Conservation (phyloP, 1,140 invertebrate genomes). For the Stegodyphus dumicola region DNA sequence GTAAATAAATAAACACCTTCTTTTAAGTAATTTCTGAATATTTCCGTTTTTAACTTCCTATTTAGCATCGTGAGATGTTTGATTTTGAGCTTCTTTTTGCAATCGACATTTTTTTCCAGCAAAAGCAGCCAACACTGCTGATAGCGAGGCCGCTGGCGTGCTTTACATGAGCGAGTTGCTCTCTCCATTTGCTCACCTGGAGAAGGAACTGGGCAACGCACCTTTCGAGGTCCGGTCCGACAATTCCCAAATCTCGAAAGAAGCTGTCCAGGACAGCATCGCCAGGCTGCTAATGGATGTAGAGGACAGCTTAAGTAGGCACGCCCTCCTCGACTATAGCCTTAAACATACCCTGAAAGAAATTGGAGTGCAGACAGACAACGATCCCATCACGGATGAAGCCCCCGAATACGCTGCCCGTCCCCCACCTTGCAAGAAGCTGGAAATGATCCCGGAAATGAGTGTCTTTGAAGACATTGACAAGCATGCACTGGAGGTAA, state of each 20-base stretch:
- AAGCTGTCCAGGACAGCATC: conserved; percentile 40
- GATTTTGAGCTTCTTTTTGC: not conserved
- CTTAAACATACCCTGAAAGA: conserved; percentile 44
- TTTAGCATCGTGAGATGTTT: not conserved
- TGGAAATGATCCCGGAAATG: conserved; percentile 64
- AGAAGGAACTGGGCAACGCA: conserved; percentile 41
- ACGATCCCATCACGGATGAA: conserved; percentile 66
- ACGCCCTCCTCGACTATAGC: conserved; percentile 42
- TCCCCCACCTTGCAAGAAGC: conserved; percentile 65
- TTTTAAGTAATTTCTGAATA: too few relatives aligned
- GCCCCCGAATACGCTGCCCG: conserved; percentile 66
- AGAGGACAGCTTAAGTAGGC: conserved; percentile 35
- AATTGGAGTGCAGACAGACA: conserved; percentile 65
- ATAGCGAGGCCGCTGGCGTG: conserved; percentile 52
- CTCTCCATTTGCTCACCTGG: conserved; percentile 58
- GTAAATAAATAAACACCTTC: too few relatives aligned
- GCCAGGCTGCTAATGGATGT: conserved; percentile 53
- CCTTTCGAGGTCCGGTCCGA: conserved; percentile 11
- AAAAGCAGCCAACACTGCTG: conserved; percentile 54
- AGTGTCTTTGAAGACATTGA: conserved; percentile 64
- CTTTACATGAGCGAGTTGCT: conserved; percentile 53
- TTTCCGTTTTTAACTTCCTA: too few relatives aligned
- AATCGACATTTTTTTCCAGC: conserved; percentile 11
- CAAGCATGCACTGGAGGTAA: conserved; percentile 62
- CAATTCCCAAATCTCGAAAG: not conserved